A percentile compares a stretch with the other conserved stretches of the same genome.
Conservation (phyloP, 2,888 invertebrate species). For the Drosophila kambysellisi region DNA sequence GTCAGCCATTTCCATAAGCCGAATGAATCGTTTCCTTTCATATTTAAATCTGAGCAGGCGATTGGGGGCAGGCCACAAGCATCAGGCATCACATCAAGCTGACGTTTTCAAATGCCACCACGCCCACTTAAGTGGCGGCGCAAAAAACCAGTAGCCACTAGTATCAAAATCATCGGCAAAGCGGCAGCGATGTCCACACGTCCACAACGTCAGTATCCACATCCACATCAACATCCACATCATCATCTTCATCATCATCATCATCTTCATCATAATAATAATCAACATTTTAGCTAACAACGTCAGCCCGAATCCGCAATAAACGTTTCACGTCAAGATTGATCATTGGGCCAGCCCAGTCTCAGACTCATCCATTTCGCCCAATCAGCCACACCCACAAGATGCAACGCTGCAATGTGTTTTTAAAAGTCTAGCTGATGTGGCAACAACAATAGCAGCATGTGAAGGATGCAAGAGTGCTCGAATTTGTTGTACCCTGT, state of each 20-base stretch:
- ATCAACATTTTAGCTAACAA: slow-evolving; percentile 64
- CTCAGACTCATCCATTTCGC: slow-evolving; percentile 71
- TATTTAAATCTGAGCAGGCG: slow-evolving; percentile 54
- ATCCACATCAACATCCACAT: slow-evolving; percentile 47
- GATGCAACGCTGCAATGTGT: slow-evolving; percentile 54
- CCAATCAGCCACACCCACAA: slow-evolving; percentile 79
- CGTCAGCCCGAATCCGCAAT: slow-evolving; percentile 50
- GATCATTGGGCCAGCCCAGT: slow-evolving; percentile 66
- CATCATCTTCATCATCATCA: slow-evolving; percentile 38
- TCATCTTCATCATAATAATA: slow-evolving; percentile 46
- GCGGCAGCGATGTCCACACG: slow-evolving; percentile 34
- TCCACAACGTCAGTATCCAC: slow-evolving; percentile 31
- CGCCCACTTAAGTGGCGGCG: slow-evolving; percentile 68
- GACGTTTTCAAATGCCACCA: slow-evolving; percentile 66
- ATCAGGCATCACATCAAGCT: slow-evolving; percentile 39
- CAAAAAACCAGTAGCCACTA: slow-evolving; percentile 68
- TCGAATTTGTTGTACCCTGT: slow-evolving; percentile 17
- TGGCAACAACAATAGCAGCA: slow-evolving; percentile 57
- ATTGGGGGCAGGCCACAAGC: slow-evolving; percentile 23
- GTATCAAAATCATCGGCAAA: slow-evolving; percentile 49
- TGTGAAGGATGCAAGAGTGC: slow-evolving; percentile 10
- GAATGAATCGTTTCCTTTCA: slow-evolving; percentile 73
- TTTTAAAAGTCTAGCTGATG: slow-evolving; percentile 49
- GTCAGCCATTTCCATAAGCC: slow-evolving; percentile 62
- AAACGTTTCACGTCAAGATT: slow-evolving; percentile 67